Conservation (phyloP, 2,888 invertebrate species). For the Drosophila prolongata region DNA sequence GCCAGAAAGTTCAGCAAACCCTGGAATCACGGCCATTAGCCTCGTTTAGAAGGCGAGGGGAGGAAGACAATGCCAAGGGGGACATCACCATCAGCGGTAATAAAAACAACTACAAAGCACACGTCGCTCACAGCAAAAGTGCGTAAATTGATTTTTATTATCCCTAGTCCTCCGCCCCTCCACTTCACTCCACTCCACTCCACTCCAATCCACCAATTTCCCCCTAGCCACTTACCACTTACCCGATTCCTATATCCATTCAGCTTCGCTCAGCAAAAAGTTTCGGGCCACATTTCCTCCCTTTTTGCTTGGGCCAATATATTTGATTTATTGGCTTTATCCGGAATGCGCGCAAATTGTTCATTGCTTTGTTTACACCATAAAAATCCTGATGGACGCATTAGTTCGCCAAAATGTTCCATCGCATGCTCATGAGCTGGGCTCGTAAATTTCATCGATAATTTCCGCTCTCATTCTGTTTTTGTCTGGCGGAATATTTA, state of each 20-base stretch:
- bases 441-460: conserved; percentile 43
- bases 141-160: conserved; percentile 66
- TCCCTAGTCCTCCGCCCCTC: conserved; percentile 30
- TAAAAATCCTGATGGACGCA: conserved; percentile 48
- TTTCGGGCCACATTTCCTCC: conserved; percentile 29
- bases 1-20: conserved; percentile 28
- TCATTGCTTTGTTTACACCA: conserved; percentile 61
- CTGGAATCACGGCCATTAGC: conserved; percentile 43
- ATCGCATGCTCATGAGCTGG: conserved; percentile 13
- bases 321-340: conserved; percentile 65
- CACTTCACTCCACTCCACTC: too few relatives aligned
- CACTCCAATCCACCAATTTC: neutral
- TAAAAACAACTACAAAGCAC: conserved; percentile 36
- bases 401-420: conserved; percentile 36
- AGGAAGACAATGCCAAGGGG: conserved; percentile 45
- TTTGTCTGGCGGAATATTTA: conserved; percentile 28
- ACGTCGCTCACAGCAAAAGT: conserved; percentile 46
- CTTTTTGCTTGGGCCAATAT: conserved; percentile 46
- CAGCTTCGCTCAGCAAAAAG: conserved; percentile 49
- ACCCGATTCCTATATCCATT: conserved; percentile 1
- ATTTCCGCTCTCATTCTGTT: conserved; percentile 25
- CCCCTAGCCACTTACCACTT: conserved; percentile 1
- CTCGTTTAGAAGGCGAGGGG: conserved; percentile 46
- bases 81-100: conserved; percentile 7
- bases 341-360: conserved; percentile 55